Base-by-base conservation (phyloP, 2,113 vertebrate species). In the Lamprotornis superbus region DNA sequence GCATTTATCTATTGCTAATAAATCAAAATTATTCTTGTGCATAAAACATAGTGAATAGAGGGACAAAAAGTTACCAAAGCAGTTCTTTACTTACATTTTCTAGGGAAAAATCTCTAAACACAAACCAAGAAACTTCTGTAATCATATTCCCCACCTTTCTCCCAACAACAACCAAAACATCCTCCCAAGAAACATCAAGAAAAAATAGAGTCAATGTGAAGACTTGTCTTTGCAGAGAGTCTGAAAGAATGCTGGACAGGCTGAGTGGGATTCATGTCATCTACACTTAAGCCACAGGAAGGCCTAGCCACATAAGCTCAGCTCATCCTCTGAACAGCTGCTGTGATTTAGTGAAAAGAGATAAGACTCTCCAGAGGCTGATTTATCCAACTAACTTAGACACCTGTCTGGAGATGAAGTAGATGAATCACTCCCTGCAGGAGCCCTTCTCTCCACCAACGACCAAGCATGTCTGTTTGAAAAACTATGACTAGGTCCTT, bases 121-220 rank as follows among this genome's bases (percentile, higher is more conserved):
- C 17, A 33, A 80, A 80, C 7, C 11, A 87, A 65, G 19, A 14
- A 73, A 5, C 10, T 40, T 39, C 11, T 65, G 2, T 21, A 53
- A 87, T 57, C 2, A 1, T 16, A 44, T 73, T 77, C 44, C 8
- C 8, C 12, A 31, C 47, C 20, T 64, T 77, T 17, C 15, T 60
- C 33, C 16, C 24, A 25, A 17, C 1, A 86, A 5, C 2, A 75
- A 57, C 13, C 6, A 69, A 55, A 86, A 31, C 28, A 44, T 63
- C 6, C 5, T 83, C 10, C 28, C 31, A 37, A 35, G 24, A 0
- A 56, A 28, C 1, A 22, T 20, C 2, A 61, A 56, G 3, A 30
- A 37, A 44, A 77, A 60, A 19, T 0, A 0, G 8, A 75, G 11
- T 44, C 8, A 37, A 21, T 20, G 2, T 50, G n/a, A 76, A 80